Conservation (phyloP, 2,797 vertebrate genomes). For the Anniella stebbinsi region DNA sequence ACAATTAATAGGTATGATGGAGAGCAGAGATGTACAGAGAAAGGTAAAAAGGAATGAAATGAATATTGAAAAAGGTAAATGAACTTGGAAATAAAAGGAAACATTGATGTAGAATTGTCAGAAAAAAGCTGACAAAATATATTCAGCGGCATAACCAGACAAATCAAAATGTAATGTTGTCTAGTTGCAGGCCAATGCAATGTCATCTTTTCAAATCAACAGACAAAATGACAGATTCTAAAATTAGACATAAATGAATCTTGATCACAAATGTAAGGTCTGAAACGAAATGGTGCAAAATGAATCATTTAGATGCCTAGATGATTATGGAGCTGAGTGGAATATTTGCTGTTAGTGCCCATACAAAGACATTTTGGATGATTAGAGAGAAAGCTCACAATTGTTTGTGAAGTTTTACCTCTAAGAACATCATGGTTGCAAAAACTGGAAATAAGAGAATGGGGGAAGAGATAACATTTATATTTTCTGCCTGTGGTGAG, state of each 20-base stretch:
- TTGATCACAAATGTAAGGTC: constrained; percentile 2
- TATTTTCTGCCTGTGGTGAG: no score
- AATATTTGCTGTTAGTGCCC: background rate
- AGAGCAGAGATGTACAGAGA: constrained; percentile 58
- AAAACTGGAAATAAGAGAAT: background rate
- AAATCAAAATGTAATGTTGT: constrained; percentile 35
- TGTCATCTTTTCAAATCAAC: constrained; percentile 28
- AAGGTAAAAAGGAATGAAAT: constrained; percentile 39
- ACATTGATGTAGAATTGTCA: constrained; percentile 18
- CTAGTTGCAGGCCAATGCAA: constrained; percentile 12
- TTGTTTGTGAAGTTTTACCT: background rate
- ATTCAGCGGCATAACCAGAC: constrained; percentile 8
- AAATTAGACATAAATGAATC: constrained; percentile 30
- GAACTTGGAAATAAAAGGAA: constrained; percentile 14
- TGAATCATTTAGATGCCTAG: background rate
- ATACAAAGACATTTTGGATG: background rate
- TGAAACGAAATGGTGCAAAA: constrained; percentile 36
- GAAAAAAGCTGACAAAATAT: background rate
- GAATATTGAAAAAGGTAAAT: constrained; percentile 46
- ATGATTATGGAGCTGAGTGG: background rate
- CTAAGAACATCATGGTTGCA: background rate
- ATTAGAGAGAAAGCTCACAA: background rate
- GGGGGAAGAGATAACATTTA: background rate
- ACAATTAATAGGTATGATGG: background rate
- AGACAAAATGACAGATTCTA: constrained; percentile 18